A percentile compares a stretch with the other conserved stretches of the same genome.
Evolutionary conservation across 2,888 invertebrate genomes (phyloP).

Genomic region (Nycteola revayana): DNA sequence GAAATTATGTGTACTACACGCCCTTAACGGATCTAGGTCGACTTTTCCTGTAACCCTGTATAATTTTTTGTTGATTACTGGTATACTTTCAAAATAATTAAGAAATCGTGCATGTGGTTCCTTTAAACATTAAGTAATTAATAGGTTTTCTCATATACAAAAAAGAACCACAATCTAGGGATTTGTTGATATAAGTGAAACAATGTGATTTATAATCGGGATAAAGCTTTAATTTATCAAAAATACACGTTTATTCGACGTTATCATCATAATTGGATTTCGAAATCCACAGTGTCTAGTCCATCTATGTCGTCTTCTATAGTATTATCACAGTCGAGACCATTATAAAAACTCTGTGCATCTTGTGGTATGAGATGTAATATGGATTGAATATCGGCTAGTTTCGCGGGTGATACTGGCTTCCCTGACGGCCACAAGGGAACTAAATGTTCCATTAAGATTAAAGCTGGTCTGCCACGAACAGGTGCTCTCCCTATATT

Average conservation of each 20-base stretch:
- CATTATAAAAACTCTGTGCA: constrained; percentile 18
- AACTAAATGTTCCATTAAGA: constrained; percentile 16
- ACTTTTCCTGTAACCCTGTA: no score
- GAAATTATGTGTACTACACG: no score
- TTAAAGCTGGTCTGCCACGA: constrained; percentile 9
- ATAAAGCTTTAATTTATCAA: constrained; percentile 16
- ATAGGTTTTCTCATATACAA: constrained; percentile 16
- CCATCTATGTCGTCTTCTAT: constrained; percentile 20
- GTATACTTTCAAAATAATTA: constrained; percentile 8
- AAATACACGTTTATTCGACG: constrained; percentile 16
- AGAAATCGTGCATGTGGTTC: constrained; percentile 15
- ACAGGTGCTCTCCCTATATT: constrained; percentile 14
- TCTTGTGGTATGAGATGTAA: constrained; percentile 18
- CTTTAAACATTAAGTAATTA: constrained; percentile 10
- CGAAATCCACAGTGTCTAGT: constrained; percentile 23
- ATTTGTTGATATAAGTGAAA: constrained; percentile 14
- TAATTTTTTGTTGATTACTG: constrained; percentile 1
- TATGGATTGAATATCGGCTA: constrained; percentile 18
- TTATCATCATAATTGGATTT: constrained; percentile 25
- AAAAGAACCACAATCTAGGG: constrained; percentile 17
- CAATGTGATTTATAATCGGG: constrained; percentile 8
- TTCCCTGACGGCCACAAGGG: constrained; percentile 21
- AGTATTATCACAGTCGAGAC: constrained; percentile 15
- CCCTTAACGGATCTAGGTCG: no score
- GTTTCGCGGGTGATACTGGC: constrained; percentile 21